Evolutionary conservation across 2,888 invertebrate genomes (phyloP).

Genomic region (Agrilus biguttatus): DNA sequence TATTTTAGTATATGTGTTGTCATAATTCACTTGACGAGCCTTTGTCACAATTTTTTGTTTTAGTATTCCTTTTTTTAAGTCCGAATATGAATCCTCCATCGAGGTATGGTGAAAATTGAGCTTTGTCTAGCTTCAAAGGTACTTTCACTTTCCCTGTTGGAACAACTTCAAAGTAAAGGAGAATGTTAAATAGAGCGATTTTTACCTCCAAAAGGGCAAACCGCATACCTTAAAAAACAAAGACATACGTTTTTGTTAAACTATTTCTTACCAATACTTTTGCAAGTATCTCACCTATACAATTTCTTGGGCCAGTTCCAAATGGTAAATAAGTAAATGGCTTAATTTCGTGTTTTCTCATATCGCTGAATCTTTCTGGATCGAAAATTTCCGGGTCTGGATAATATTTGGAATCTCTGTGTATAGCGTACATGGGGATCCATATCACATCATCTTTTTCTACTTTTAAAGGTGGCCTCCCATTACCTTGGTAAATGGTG

Average conservation of each 20-base stretch:
- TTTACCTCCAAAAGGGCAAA: conserved; percentile 33
- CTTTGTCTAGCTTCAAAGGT: conserved; percentile 19
- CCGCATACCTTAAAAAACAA: conserved; percentile 23
- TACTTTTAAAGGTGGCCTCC: too few species aligned
- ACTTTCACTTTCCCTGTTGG: conserved; percentile 28
- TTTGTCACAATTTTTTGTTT: too few species aligned
- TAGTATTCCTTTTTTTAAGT: not conserved
- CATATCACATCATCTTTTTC: too few species aligned
- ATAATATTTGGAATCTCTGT: conserved; percentile 38
- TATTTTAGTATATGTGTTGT: too few species aligned
- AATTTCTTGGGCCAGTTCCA: conserved; percentile 28
- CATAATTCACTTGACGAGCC: too few species aligned
- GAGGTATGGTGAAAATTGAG: not conserved
- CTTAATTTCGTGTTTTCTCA: conserved; percentile 33
- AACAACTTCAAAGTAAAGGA: conserved; percentile 26
- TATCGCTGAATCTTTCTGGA: conserved; percentile 37
- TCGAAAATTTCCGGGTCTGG: conserved; percentile 36
- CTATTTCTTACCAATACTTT: not conserved
- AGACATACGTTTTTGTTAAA: not conserved
- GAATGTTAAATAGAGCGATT: conserved; percentile 25
- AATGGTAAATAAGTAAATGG: conserved; percentile 37
- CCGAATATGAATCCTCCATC: not conserved
- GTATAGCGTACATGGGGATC: conserved; percentile 32
- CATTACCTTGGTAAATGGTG: not conserved
- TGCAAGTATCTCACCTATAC: conserved; percentile 18